phyloP scores from a whole-genome alignment of 2,113 vertebrate species.

The Oncorhynchus clarkii region DNA sequence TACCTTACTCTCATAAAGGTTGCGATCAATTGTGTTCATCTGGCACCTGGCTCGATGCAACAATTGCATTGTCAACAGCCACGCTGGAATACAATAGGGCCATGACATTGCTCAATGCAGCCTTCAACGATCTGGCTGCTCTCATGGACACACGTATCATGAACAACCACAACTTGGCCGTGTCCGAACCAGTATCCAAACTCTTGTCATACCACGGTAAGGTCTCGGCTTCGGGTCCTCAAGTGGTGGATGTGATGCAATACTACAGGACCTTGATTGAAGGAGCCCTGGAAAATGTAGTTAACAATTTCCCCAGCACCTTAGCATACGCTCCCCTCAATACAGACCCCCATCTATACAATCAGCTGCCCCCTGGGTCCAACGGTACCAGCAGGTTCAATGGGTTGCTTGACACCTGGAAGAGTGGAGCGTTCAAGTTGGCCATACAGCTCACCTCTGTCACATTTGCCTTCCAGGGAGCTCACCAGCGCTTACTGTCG shows the following conservation, averaged over 20 bases:
- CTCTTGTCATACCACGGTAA: neutral
- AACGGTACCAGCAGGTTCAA: neutral
- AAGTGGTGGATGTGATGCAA: neutral
- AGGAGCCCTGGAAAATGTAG: neutral
- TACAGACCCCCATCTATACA: neutral
- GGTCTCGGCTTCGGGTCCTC: too few species aligned
- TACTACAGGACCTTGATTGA: constrained; percentile 1
- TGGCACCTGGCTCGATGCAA: too few species aligned
- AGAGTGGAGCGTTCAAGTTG: neutral
- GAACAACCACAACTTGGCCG: neutral
- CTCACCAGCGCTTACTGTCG: neutral
- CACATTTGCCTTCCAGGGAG: neutral
- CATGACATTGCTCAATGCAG: neutral
- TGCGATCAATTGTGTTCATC: too few species aligned
- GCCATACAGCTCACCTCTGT: constrained; percentile 3
- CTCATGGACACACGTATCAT: neutral
- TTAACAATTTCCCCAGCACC: neutral
- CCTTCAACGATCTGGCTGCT: neutral
- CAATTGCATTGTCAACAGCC: too few species aligned
- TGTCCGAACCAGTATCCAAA: neutral
- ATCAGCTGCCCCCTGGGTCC: neutral
- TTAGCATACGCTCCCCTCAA: neutral
- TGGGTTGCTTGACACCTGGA: neutral
- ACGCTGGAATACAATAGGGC: too few species aligned
- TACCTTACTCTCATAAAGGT: too few species aligned